phyloP scores from a whole-genome alignment of 1,140 invertebrate species.

The Latrodectus geometricus region DNA sequence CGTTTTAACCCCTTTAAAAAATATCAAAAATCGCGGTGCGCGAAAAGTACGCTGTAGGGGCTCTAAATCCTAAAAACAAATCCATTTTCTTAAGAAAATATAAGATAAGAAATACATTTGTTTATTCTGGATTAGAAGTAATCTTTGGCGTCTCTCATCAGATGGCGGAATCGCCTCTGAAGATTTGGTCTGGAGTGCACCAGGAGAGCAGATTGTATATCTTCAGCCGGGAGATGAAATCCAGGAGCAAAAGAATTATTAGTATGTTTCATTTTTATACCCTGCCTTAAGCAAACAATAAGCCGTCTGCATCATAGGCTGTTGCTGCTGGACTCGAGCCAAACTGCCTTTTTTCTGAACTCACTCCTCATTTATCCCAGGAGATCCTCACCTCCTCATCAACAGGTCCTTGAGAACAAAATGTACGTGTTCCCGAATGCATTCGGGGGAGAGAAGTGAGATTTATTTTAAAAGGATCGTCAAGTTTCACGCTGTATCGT shows the following conservation, averaged over 20 bases:
- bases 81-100: not conserved
- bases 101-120: constrained; percentile 1
- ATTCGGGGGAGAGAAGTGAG: constrained; percentile 15
- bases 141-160: not conserved
- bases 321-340: constrained; percentile 33
- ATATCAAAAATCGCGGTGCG: not conserved
- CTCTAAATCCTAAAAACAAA: not conserved
- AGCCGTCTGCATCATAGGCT: constrained; percentile 31
- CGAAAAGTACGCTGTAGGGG: not conserved
- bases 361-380: constrained; percentile 47
- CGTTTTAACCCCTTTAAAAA: not conserved
- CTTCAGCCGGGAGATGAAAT: constrained; percentile 13
- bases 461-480: not conserved
- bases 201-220: constrained; percentile 24
- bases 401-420: constrained; percentile 52
- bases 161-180: not conserved
- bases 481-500: too few relatives aligned
- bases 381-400: constrained; percentile 24
- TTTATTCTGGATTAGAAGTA: constrained; percentile 5
- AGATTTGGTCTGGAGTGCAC: constrained; percentile 2
- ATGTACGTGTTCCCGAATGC: not conserved
- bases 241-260: not conserved
- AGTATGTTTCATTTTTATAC: constrained; percentile 54
- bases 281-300: constrained; percentile 32
- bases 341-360: constrained; percentile 13